These are phyloP conservation scores for Buceros bicornis DNA, from an alignment of 2,797 vertebrate species.

Conservation along the genomic window DNA sequence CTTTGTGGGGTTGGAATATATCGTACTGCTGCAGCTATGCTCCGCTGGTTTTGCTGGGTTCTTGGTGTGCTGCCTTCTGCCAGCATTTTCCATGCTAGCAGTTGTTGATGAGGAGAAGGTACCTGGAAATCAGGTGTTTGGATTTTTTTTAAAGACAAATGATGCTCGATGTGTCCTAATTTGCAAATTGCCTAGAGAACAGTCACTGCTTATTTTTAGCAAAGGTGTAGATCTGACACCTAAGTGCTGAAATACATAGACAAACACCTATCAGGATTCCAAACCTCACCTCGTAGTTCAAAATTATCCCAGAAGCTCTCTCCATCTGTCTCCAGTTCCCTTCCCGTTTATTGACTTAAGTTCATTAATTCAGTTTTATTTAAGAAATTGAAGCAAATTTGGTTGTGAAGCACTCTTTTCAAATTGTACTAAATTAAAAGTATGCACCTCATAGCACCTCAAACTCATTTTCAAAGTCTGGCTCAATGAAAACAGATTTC, in stretches of 20 bases:
- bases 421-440: not conserved
- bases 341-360: not conserved
- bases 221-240: not conserved
- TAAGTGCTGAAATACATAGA: not conserved
- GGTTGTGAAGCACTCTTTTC: not conserved
- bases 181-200: not conserved
- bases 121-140: not conserved
- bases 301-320: not conserved
- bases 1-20: fast-evolving
- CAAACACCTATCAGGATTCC: not conserved
- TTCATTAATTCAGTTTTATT: not conserved
- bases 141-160: not conserved
- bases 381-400: not conserved
- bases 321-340: not conserved
- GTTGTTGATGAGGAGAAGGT: not conserved
- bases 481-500: not conserved
- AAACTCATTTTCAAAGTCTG: not conserved
- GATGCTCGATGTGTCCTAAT: not conserved
- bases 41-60: not conserved
- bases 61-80: not conserved
- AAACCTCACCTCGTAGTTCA: not conserved
- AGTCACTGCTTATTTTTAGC: not conserved
- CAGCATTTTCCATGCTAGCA: not conserved
- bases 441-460: not conserved
- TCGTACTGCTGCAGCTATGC: not conserved